Conservation (phyloP, 2,797 vertebrate species). For the Craterocephalus amniculus region DNA sequence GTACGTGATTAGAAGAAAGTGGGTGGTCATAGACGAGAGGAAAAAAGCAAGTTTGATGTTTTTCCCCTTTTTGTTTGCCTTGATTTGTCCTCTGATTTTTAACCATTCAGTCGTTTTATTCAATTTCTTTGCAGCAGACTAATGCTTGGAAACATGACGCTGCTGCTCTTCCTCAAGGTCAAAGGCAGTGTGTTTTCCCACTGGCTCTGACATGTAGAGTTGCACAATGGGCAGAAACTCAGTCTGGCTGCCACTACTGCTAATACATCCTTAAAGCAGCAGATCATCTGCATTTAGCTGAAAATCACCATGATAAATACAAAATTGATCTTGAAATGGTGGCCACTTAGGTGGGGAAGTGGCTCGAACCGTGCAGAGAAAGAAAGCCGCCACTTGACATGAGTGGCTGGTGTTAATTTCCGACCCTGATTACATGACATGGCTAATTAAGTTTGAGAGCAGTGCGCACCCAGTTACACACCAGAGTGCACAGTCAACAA, state of each 20-base stretch:
- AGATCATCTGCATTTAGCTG: conserved; percentile 20
- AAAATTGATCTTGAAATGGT: conserved; percentile 22
- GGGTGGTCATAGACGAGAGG: conserved; percentile 74
- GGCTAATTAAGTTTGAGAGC: conserved; percentile 61
- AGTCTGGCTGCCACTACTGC: conserved; percentile 24
- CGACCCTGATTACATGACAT: conserved; percentile 53
- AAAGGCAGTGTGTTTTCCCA: conserved; percentile 11
- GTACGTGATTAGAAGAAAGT: conserved; percentile 86
- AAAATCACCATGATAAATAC: conserved; percentile 18
- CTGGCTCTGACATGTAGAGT: conserved; percentile 6
- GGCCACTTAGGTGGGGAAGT: not conserved
- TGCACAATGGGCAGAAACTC: conserved; percentile 33
- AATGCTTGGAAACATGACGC: conserved; percentile 4
- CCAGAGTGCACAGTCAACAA: conserved; percentile 9
- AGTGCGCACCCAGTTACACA: conserved; percentile 29
- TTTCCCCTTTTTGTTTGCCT: conserved; percentile 25
- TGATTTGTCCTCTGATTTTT: conserved; percentile 15
- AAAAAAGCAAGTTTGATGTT: conserved; percentile 33
- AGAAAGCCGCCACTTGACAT: conserved; percentile 27
- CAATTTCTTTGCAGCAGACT: not conserved
- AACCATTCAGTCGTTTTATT: not conserved
- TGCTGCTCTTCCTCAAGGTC: not conserved
- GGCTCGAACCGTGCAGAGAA: conserved; percentile 4
- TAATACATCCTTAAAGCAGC: conserved; percentile 46
- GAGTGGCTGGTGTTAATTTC: conserved; percentile 59